Percentiles rank a stretch among this genome's conserved stretches.
Evolutionary conservation across 2,113 vertebrate species (phyloP).

Genomic region (Cryptoleucopteryx plumbea): DNA sequence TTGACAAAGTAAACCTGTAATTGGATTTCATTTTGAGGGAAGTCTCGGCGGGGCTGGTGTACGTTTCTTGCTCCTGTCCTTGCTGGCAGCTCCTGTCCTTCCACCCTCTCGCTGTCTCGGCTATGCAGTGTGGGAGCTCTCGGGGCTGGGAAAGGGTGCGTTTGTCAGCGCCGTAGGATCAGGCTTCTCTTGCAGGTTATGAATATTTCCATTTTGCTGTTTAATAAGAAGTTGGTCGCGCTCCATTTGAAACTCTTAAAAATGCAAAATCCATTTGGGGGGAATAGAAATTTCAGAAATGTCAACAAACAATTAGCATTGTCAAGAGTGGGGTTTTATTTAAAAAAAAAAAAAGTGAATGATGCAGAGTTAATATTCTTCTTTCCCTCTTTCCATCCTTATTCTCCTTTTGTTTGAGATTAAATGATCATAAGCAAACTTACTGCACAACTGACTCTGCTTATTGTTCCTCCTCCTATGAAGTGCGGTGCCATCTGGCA

Average conservation of each 20-base stretch:
- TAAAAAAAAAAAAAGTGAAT: not conserved
- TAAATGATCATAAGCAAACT: constrained; percentile 32
- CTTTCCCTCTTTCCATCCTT: not conserved
- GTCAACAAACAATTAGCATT: not conserved
- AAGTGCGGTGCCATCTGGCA: constrained; percentile 49
- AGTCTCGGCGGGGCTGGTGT: not conserved
- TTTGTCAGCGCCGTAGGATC: not conserved
- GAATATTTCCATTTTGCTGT: not conserved
- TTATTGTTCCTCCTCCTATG: constrained; percentile 30
- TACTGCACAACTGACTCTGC: constrained; percentile 44
- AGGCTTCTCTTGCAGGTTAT: not conserved
- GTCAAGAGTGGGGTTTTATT: not conserved
- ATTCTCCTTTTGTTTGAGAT: constrained; percentile 16
- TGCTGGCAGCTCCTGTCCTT: not conserved
- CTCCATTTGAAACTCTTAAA: not conserved
- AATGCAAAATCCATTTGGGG: not conserved
- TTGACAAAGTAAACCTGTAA: not conserved
- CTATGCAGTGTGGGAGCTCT: not conserved
- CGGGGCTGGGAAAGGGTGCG: not conserved
- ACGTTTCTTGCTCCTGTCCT: not conserved
- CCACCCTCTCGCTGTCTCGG: not conserved
- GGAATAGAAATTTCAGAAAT: not conserved
- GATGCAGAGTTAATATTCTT: not conserved
- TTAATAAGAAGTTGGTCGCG: not conserved
- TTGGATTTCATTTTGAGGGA: not conserved